Base-by-base conservation (phyloP, 2,888 invertebrate species). In the Ectemnius continuus region DNA sequence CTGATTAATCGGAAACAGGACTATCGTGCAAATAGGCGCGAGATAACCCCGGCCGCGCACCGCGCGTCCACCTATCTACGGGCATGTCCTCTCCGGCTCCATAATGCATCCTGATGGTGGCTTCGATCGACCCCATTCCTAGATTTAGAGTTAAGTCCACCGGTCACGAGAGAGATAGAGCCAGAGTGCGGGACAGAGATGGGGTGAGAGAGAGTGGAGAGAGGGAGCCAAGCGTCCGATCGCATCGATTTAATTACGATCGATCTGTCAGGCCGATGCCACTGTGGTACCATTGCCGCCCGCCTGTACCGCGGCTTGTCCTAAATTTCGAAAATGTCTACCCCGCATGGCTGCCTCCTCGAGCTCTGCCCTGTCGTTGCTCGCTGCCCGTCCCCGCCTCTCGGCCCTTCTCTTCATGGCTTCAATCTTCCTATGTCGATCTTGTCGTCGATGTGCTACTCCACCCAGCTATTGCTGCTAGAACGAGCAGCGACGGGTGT, bases 1-100 rank as follows among this genome's bases (percentile, higher is more conserved):
- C 89, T 89, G 90, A 90, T 90, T 90, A 90, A 90, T 90, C 89
- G 89, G 88, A 88, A 88, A 87, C 87, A 80, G 82, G 80, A 86
- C 86, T 89, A 88, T 88, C 87, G 86, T 84, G 86, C 88, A 87
- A 90, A 88, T 88, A 89, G 88, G 86, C 86, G 84, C 86, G 86
- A 88, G 89, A 90, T 90, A 89, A 89, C 87, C 87, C 84, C 62
- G 56, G 59, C 65, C 57, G 67, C 76, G 52, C 13, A 52, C 78
- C 70, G 73, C 78, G 73, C 81, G 76, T 82, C 82, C 81, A 70
- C 79, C 86, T 83, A 86, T 84, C 84, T 81, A 67, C 83, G 78
- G 73, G 79, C 81, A 80, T 84, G 84, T 82, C 82, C 83, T 79
- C 84, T 75, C 80, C 71, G 76, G 83, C 71, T 79, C 83, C 79